phyloP scores from a whole-genome alignment of 1,140 invertebrate species.

The Trigoniulus corallinus region DNA sequence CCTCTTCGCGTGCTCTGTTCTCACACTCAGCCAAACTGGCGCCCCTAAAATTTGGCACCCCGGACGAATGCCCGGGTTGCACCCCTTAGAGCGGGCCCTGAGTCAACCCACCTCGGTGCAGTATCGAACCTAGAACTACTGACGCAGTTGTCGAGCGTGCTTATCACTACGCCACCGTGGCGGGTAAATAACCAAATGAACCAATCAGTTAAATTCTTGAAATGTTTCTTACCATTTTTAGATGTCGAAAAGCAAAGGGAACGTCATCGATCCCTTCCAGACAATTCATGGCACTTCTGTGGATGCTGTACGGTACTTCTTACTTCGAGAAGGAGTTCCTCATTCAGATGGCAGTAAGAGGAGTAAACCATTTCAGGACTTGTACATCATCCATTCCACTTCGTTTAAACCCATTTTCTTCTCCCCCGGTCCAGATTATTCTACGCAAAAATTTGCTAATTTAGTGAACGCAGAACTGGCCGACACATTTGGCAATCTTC shows the following conservation, averaged over 20 bases:
- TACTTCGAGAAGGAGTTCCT: conserved; percentile 73
- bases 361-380: conserved; percentile 1
- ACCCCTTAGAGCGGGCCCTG: too few relatives aligned
- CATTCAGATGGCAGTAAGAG: conserved; percentile 77
- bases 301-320: conserved; percentile 77
- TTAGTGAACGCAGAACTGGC: conserved; percentile 81
- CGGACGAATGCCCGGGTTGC: too few relatives aligned
- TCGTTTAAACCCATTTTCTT: conserved; percentile 10
- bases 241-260: conserved; percentile 94
- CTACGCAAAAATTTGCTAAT: conserved; percentile 50
- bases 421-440: conserved; percentile 56
- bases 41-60: too few relatives aligned
- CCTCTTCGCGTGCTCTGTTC: too few relatives aligned
- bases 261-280: conserved; percentile 65
- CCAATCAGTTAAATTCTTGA: too few relatives aligned
- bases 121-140: background rate
- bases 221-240: conserved; percentile 15
- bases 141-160: too few relatives aligned
- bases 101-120: too few relatives aligned
- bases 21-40: too few relatives aligned
- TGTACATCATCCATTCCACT: conserved; percentile 2
- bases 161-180: too few relatives aligned
- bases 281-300: conserved; percentile 31
- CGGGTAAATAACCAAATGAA: too few relatives aligned
- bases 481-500: conserved; percentile 80